These are phyloP conservation scores for Camelus dromedarius DNA, from an alignment of 2,113 vertebrate genomes.

Conservation along the genomic window DNA sequence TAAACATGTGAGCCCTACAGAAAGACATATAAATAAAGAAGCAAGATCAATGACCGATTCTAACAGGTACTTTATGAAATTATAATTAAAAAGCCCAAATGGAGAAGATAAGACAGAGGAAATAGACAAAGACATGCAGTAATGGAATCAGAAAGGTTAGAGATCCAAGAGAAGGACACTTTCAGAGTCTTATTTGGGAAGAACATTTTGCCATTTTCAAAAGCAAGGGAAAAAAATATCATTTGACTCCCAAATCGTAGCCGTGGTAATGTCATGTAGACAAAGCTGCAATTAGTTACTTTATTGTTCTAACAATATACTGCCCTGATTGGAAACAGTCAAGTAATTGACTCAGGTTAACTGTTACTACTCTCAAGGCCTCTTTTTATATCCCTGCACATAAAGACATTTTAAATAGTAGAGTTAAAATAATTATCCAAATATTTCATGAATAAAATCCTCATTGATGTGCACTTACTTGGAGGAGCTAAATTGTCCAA, in stretches of 20 bases:
- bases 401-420: constrained; percentile 2
- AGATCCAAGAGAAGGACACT: neutral
- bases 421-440: neutral
- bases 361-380: neutral
- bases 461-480: neutral
- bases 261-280: neutral
- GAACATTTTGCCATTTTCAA: neutral
- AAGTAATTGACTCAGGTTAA: constrained; percentile 33
- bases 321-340: neutral
- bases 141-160: neutral
- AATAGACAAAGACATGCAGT: neutral
- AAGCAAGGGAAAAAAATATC: neutral
- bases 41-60: neutral
- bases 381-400: neutral
- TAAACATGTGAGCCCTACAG: neutral
- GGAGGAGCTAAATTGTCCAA: neutral
- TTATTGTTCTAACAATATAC: neutral
- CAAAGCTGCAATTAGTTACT: neutral
- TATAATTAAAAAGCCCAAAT: neutral
- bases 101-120: neutral
- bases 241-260: neutral
- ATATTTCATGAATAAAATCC: constrained; percentile 14
- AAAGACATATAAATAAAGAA: neutral
- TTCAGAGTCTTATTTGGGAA: neutral
- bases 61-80: neutral